Base-by-base conservation (phyloP, 2,113 vertebrate species). In the Pterocles orientalis region DNA sequence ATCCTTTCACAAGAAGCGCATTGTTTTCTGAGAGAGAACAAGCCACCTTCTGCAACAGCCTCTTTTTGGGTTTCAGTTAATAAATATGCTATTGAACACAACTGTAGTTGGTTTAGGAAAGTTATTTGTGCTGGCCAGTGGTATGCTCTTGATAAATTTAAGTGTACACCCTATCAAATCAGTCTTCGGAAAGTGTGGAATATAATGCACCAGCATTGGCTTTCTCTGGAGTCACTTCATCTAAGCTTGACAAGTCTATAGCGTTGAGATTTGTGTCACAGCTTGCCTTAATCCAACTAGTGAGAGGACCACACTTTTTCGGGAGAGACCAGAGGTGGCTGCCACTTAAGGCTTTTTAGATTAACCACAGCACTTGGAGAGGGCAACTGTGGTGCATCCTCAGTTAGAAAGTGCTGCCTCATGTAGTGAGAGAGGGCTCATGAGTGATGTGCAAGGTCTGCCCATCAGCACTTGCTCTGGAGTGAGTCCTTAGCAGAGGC, bases 331-430 rank as follows among this genome's bases (percentile, higher is more conserved):
- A 56, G 54, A 65, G 17, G 14, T 84, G 56, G 33, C 58, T 91
- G 50, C 34, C 26, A 34, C 9, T 1, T 1, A 17, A 65, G 51
- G 45, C 0, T 0, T 6, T 1, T 53, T 69, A 69, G 39, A 36
- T 45, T 62, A 45, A 82, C 48, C 34, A 65, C 15, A 34, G 60
- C 0, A 0, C 47, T 45, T 56, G 66, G 45, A 62, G 53, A 72
- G n/a, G 64, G 10, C 66, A 71, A 34, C 61, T 82, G 13, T 79
- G 48, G n/a, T 24, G 12, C 15, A n/a, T 6, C 48, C 57, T 57
- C 54, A 23, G 25, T 66, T 47, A 29, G 54, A 6, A 75, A 31
- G 43, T 54, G n/a, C 28, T 93, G 60, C 47, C 62, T 89, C n/a
- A 2, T 4, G 25, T 48, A 14, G 34, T 20, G 33, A 45, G 69